Conservation (phyloP, 2,113 vertebrate species). For the Mormyrus iriodes region DNA sequence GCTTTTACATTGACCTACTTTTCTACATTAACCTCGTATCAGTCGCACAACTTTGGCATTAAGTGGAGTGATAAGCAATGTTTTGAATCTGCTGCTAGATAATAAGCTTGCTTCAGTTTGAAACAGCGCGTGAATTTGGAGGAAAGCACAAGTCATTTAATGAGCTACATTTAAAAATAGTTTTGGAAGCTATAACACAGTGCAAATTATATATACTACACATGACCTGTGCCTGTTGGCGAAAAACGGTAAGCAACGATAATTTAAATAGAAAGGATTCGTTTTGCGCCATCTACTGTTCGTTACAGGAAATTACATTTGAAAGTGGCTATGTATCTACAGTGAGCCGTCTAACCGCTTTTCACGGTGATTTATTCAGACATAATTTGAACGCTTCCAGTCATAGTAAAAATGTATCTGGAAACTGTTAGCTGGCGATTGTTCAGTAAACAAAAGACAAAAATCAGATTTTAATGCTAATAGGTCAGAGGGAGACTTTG, state of each 20-base stretch:
- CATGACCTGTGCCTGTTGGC: background rate
- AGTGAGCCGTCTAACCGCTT: background rate
- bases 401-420: slow-evolving; percentile 8
- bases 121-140: background rate
- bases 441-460: slow-evolving; percentile 4
- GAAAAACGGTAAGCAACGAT: background rate
- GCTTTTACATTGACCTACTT: background rate
- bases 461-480: background rate
- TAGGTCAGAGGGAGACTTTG: background rate
- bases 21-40: background rate
- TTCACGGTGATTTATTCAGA: background rate
- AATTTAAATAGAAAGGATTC: slow-evolving; percentile 15
- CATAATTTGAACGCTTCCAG: background rate
- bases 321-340: background rate
- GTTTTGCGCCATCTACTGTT: slow-evolving; percentile 42
- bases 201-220: background rate
- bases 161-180: background rate
- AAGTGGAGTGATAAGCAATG: too few species aligned
- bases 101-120: background rate
- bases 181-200: background rate
- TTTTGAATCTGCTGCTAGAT: background rate
- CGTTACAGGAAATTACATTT: background rate
- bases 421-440: background rate
- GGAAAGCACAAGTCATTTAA: background rate
- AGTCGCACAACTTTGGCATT: background rate